A percentile compares a stretch with the other conserved stretches of the same genome.
phyloP scores from a whole-genome alignment of 64 coral and sea anemone species.

The Platygyra sinensis region DNA sequence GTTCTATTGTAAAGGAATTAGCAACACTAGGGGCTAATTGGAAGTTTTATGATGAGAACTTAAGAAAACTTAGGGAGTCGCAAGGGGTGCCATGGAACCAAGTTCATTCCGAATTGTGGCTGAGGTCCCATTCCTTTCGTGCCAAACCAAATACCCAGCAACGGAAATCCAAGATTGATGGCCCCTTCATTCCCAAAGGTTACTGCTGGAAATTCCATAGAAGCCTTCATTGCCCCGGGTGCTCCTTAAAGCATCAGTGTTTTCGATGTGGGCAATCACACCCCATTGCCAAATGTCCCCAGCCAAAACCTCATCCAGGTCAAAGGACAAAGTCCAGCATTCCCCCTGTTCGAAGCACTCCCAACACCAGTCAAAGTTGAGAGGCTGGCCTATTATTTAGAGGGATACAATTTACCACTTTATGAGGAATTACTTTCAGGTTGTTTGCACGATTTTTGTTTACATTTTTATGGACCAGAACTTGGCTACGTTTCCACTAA shows the following conservation, averaged over 20 bases:
- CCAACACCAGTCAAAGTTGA: conserved; percentile 41
- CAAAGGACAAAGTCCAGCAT: not conserved
- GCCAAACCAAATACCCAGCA: not conserved
- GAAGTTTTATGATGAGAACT: conserved; percentile 56
- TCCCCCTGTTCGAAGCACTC: not conserved
- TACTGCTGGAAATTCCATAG: conserved; percentile 19
- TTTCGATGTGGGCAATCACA: conserved; percentile 7
- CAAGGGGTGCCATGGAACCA: not conserved
- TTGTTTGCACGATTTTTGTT: not conserved
- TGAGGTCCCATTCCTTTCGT: not conserved
- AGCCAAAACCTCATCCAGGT: not conserved
- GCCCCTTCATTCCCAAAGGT: not conserved
- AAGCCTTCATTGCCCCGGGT: not conserved
- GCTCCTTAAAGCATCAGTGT: conserved; percentile 8
- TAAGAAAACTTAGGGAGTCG: conserved; percentile 18
- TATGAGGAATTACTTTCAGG: not conserved
- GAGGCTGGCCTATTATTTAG: conserved; percentile 30
- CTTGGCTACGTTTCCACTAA: not conserved
- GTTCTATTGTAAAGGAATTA: conserved; percentile 19
- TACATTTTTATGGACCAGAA: not conserved
- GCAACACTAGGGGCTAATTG: conserved; percentile 44
- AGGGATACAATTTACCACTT: not conserved
- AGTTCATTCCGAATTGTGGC: not conserved
- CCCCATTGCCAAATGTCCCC: not conserved
- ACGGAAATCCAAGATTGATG: not conserved